These are phyloP conservation scores for Hiodon alosoides DNA, from an alignment of 2,113 vertebrate species.

Conservation along the genomic window DNA sequence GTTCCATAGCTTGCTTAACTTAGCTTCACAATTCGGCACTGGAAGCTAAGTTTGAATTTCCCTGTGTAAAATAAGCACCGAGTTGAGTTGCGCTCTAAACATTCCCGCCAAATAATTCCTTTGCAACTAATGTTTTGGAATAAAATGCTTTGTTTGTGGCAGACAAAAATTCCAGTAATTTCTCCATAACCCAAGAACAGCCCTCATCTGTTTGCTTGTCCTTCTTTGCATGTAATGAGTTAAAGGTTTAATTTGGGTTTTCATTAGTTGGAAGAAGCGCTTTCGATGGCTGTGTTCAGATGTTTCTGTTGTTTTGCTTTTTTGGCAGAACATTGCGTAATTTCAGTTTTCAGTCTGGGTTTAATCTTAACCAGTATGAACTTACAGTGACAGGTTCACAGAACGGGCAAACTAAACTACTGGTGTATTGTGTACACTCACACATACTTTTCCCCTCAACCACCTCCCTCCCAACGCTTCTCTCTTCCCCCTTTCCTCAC, in stretches of 20 bases:
- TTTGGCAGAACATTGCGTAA: too few relatives aligned
- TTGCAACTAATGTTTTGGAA: slow-evolving; percentile 34
- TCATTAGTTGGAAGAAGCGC: neutral
- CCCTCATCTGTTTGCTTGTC: neutral
- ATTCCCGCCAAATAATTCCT: slow-evolving; percentile 19
- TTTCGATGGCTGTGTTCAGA: neutral
- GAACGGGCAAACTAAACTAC: neutral
- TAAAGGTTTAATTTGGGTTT: neutral
- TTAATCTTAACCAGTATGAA: neutral
- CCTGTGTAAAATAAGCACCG: too few relatives aligned
- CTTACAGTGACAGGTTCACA: neutral
- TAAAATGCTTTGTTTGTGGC: slow-evolving; percentile 27
- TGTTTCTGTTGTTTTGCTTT: too few relatives aligned
- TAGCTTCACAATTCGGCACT: too few relatives aligned
- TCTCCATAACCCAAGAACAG: neutral
- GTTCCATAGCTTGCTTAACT: neutral
- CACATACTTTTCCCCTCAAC: neutral
- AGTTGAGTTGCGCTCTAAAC: too few relatives aligned
- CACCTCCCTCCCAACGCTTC: neutral
- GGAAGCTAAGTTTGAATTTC: neutral
- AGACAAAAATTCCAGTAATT: slow-evolving; percentile 20
- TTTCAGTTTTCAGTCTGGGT: neutral
- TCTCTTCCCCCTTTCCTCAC: neutral
- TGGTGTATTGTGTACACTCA: neutral
- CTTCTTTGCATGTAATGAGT: neutral